phyloP scores from a whole-genome alignment of 1,140 invertebrate genomes.

The Drosophila paulistorum region DNA sequence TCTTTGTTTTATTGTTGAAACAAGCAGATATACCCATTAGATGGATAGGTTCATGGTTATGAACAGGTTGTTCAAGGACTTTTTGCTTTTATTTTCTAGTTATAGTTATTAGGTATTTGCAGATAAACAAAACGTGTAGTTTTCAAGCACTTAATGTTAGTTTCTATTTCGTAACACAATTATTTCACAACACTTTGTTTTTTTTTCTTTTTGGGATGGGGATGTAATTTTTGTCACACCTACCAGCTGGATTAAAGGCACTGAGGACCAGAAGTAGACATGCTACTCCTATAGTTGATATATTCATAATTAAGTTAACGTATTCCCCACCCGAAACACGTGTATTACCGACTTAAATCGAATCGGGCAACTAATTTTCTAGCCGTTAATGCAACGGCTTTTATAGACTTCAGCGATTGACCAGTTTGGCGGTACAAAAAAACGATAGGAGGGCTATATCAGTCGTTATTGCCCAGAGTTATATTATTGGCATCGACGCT shows the following conservation, averaged over 20 bases:
- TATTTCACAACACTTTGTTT: neutral
- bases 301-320: constrained; percentile 35
- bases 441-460: constrained; percentile 28
- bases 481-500: constrained; percentile 33
- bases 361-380: constrained; percentile 62
- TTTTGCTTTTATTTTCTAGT: neutral
- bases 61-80: neutral
- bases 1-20: neutral
- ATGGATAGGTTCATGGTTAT: neutral
- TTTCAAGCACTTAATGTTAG: neutral
- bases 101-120: neutral
- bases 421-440: neutral
- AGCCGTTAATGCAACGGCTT: constrained; percentile 35
- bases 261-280: constrained; percentile 54
- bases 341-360: constrained; percentile 49
- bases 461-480: constrained; percentile 52
- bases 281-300: constrained; percentile 46
- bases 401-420: constrained; percentile 59
- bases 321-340: constrained; percentile 16
- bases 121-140: neutral
- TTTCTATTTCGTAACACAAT: neutral
- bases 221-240: constrained; percentile 23
- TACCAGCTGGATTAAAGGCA: constrained; percentile 59
- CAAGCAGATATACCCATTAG: neutral
- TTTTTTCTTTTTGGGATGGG: neutral